phyloP scores from a whole-genome alignment of 2,113 vertebrate species.

The Zonotrichia leucophrys region DNA sequence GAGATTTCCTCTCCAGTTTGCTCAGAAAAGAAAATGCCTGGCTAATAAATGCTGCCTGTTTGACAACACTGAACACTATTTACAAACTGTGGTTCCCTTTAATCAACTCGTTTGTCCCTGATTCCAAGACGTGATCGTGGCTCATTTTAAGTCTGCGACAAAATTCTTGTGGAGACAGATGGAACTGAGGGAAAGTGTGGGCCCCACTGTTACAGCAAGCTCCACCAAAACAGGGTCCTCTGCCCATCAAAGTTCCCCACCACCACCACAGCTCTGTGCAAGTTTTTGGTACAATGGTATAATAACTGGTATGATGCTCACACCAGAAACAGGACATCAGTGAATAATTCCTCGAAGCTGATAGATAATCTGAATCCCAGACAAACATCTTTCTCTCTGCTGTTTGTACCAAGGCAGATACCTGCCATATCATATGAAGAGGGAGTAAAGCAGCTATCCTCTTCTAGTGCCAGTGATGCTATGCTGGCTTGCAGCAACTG shows the following conservation, averaged over 20 bases:
- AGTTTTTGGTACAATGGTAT: not conserved
- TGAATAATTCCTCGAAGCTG: not conserved
- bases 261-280: accelerated
- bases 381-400: not conserved
- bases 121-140: not conserved
- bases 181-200: too few relatives aligned
- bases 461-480: not conserved
- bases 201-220: not conserved
- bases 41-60: constrained; percentile 1
- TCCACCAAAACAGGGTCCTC: not conserved
- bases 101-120: not conserved
- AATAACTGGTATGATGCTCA: not conserved
- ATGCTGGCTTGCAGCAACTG: not conserved
- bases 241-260: not conserved
- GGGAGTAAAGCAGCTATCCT: not conserved
- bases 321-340: not conserved
- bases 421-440: accelerated
- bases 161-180: not conserved
- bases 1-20: not conserved
- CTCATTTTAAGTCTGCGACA: not conserved
- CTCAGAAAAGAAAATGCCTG: not conserved
- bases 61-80: not conserved
- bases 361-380: not conserved
- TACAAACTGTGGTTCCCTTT: constrained; percentile 1
- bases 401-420: not conserved